These are phyloP conservation scores for Alitta virens DNA, from an alignment of 2,888 invertebrate species.

Conservation along the genomic window DNA sequence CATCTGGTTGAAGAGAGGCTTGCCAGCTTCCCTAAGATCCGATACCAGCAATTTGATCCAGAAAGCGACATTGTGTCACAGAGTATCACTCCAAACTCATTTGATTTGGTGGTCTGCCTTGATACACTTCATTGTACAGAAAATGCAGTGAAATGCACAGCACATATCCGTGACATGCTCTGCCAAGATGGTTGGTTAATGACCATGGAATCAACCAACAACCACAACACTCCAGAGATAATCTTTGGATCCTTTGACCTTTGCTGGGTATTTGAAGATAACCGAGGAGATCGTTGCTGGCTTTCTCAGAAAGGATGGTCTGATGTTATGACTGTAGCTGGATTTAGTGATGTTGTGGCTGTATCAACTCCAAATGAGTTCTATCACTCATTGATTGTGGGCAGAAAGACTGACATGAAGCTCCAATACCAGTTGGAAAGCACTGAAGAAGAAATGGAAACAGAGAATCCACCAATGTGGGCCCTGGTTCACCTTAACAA, in stretches of 20 bases:
- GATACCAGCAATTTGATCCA: slow-evolving; percentile 11
- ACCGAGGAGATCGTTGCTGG: slow-evolving; percentile 14
- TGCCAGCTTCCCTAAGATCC: slow-evolving; percentile 7
- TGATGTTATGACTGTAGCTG: not conserved
- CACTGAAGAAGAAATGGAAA: not conserved
- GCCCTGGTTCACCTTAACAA: not conserved
- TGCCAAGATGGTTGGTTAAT: slow-evolving; percentile 15
- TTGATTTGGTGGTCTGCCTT: slow-evolving; percentile 12
- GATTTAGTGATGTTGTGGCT: slow-evolving; percentile 11
- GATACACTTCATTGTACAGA: slow-evolving; percentile 15
- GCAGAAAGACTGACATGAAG: slow-evolving; percentile 6
- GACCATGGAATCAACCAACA: slow-evolving; percentile 12
- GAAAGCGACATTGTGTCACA: slow-evolving; percentile 11
- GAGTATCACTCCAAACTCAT: slow-evolving; percentile 2
- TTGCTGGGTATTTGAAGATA: slow-evolving; percentile 15
- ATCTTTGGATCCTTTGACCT: slow-evolving; percentile 19
- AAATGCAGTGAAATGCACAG: slow-evolving; percentile 2
- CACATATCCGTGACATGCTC: slow-evolving; percentile 11
- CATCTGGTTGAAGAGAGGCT: slow-evolving; percentile 8
- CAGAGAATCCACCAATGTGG: slow-evolving; percentile 6
- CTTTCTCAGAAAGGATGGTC: slow-evolving; percentile 13
- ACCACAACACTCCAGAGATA: slow-evolving; percentile 10
- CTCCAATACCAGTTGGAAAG: not conserved
- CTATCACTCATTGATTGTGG: slow-evolving; percentile 15
- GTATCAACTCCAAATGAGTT: slow-evolving; percentile 16